A percentile compares a stretch with the other conserved stretches of the same genome.
Evolutionary conservation across 2,113 vertebrate genomes (phyloP).

Genomic region (Laticauda laticaudata): DNA sequence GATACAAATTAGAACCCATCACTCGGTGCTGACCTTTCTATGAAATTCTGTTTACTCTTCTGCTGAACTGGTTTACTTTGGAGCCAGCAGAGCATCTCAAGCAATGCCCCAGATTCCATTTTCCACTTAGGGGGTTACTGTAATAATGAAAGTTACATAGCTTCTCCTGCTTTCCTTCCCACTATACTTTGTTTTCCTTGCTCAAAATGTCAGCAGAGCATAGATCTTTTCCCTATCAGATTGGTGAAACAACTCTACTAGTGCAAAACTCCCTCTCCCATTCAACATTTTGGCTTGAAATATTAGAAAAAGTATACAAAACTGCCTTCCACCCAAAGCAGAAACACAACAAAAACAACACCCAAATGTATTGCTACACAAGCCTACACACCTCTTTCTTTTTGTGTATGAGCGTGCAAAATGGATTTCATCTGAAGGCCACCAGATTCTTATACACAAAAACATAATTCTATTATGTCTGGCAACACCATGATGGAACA

Average conservation of each 20-base stretch:
- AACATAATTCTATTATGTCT: slow-evolving; percentile 9
- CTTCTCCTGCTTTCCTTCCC: neutral
- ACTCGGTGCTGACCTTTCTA: slow-evolving; percentile 45
- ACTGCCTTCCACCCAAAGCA: neutral
- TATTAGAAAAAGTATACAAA: neutral
- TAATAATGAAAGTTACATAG: neutral
- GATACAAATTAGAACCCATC: neutral
- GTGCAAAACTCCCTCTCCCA: neutral
- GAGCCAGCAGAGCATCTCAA: neutral
- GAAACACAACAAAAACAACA: neutral
- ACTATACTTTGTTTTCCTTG: neutral
- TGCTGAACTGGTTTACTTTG: slow-evolving; percentile 3
- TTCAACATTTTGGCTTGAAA: neutral
- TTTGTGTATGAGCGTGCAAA: neutral
- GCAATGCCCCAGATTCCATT: neutral
- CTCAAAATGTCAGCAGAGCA: too few relatives aligned
- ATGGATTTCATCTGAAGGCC: neutral
- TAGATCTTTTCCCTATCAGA: too few relatives aligned
- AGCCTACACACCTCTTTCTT: neutral
- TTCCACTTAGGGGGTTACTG: slow-evolving; percentile 30
- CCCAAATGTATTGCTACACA: neutral
- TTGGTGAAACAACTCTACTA: neutral
- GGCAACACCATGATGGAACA: slow-evolving; percentile 7
- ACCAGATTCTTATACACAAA: neutral
- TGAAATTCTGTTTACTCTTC: neutral